A percentile compares a stretch with the other conserved stretches of the same genome.
Evolutionary conservation across 2,888 invertebrate genomes (phyloP).

Genomic region (Troides helena): DNA sequence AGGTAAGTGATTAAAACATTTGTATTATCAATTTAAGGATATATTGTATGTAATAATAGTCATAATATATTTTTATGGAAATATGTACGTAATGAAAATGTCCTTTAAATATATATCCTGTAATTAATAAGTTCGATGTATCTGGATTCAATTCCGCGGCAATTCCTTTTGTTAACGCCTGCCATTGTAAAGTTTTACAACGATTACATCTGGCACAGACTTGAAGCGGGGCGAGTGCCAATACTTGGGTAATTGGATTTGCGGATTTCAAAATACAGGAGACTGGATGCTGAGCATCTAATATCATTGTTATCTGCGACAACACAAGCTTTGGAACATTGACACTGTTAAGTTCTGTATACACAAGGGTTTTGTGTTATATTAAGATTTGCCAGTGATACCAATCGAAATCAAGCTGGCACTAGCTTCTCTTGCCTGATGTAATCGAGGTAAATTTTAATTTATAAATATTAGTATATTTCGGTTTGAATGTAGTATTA

Average conservation of each 20-base stretch:
- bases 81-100: too few species aligned
- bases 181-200: conserved; percentile 4
- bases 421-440: too few species aligned
- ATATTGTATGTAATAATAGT: too few species aligned
- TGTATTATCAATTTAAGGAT: too few species aligned
- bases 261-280: conserved; percentile 4
- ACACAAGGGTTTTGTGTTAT: background rate
- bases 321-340: conserved; percentile 6
- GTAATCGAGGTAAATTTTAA: too few species aligned
- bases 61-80: too few species aligned
- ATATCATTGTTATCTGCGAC: conserved; percentile 11
- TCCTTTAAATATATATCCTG: too few species aligned
- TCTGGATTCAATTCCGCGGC: background rate
- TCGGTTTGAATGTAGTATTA: too few species aligned
- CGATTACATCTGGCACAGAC: conserved; percentile 1
- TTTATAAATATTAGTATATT: too few species aligned
- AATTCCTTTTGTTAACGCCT: background rate
- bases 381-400: background rate
- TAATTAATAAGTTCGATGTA: too few species aligned
- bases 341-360: background rate
- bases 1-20: too few species aligned
- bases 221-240: conserved; percentile 9
- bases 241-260: conserved; percentile 18
- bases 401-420: too few species aligned
- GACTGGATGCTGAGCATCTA: conserved; percentile 8